Evolutionary conservation across 1,140 invertebrate genomes (phyloP).

Genomic region (Leptopilina boulardi): DNA sequence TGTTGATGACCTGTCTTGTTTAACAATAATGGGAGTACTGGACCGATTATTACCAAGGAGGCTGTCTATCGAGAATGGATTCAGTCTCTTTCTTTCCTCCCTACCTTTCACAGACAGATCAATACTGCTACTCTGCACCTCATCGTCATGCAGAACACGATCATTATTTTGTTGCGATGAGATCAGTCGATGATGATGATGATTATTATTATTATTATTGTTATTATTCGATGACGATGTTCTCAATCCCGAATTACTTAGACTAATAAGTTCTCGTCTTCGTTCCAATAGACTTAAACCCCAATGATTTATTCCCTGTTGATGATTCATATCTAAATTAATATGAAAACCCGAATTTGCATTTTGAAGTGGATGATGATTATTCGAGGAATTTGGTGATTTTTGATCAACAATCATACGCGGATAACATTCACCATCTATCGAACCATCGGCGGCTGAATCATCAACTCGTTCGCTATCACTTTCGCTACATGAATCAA

Average conservation of each 20-base stretch:
- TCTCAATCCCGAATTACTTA: constrained; percentile 64
- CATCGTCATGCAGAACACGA: constrained; percentile 71
- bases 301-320: constrained; percentile 73
- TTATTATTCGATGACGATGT: constrained; percentile 55
- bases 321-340: constrained; percentile 69
- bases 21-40: constrained; percentile 54
- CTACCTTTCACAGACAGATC: constrained; percentile 75
- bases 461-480: constrained; percentile 79
- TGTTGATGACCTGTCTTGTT: constrained; percentile 59
- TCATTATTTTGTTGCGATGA: constrained; percentile 43
- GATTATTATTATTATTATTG: too few species aligned
- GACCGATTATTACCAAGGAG: constrained; percentile 83
- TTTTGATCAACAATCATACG: constrained; percentile 52
- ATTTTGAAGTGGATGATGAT: constrained; percentile 46
- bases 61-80: constrained; percentile 92
- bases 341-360: constrained; percentile 56
- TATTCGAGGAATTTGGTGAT: constrained; percentile 36
- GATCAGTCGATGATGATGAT: constrained; percentile 48
- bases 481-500: constrained; percentile 78
- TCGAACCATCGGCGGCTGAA: constrained; percentile 79
- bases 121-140: constrained; percentile 72
- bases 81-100: constrained; percentile 79
- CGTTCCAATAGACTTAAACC: constrained; percentile 70
- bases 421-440: constrained; percentile 75
- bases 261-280: constrained; percentile 66